Conservation (phyloP, 2,113 vertebrate genomes). For the Trematomus loennbergii region DNA sequence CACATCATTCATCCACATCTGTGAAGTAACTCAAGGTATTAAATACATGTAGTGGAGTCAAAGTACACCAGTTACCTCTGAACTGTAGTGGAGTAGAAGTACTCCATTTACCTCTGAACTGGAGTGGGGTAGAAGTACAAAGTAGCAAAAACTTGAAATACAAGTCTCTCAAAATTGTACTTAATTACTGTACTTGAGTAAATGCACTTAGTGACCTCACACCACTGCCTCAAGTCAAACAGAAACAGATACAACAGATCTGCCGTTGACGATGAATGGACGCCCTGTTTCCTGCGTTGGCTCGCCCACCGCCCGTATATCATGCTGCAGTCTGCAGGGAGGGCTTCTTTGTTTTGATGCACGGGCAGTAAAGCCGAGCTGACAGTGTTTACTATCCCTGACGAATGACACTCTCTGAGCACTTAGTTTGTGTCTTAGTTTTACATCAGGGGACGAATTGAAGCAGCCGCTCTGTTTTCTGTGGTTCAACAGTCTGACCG, state of each 20-base stretch:
- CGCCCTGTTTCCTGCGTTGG: constrained; percentile 63
- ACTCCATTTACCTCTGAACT: too few relatives aligned
- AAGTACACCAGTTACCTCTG: too few relatives aligned
- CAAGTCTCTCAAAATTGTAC: too few relatives aligned
- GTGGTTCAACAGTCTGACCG: constrained; percentile 7
- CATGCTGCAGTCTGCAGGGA: constrained; percentile 39
- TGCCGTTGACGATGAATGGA: constrained; percentile 21
- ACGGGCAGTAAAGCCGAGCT: constrained; percentile 13
- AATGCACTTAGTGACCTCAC: too few relatives aligned
- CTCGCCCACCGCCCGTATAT: constrained; percentile 51
- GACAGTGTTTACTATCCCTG: constrained; percentile 59
- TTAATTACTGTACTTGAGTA: too few relatives aligned
- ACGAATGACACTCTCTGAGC: constrained; percentile 54
- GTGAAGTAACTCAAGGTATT: too few relatives aligned
- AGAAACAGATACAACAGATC: constrained; percentile 26
- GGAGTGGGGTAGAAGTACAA: too few relatives aligned
- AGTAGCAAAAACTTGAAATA: too few relatives aligned
- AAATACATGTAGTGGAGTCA: too few relatives aligned
- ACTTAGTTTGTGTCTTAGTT: constrained; percentile 13
- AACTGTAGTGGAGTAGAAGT: too few relatives aligned
- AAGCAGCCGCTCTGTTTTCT: constrained; percentile 18
- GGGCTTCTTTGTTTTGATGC: constrained; percentile 51
- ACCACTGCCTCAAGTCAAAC: too few relatives aligned
- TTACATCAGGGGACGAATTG: neutral
- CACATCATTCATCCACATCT: too few relatives aligned